phyloP scores from a whole-genome alignment of 2,113 vertebrate species.

The Calonectris borealis region DNA sequence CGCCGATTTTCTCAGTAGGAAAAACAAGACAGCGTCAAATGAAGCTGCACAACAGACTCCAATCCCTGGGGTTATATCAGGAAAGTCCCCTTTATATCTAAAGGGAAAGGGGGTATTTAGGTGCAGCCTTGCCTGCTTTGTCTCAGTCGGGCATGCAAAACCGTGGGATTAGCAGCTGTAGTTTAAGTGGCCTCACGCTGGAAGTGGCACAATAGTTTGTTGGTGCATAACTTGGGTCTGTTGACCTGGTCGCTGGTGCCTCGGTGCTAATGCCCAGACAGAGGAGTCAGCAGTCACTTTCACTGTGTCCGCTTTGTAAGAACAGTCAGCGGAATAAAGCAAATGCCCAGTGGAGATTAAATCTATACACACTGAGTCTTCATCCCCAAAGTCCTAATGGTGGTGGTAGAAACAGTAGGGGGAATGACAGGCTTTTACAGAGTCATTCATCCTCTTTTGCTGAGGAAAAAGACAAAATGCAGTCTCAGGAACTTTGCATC shows the following conservation, averaged over 20 bases:
- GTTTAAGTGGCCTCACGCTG: background rate
- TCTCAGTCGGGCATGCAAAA: background rate
- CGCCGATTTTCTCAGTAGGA: background rate
- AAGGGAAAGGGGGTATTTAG: background rate
- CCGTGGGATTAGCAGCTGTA: conserved; percentile 2
- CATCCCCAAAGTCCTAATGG: background rate
- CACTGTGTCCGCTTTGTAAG: conserved; percentile 11
- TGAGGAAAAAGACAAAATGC: conserved; percentile 41
- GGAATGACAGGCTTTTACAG: background rate
- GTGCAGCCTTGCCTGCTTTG: conserved; percentile 11
- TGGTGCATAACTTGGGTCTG: conserved; percentile 39
- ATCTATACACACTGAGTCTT: background rate
- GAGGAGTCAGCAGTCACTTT: conserved; percentile 64
- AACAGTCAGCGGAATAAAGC: conserved; percentile 38
- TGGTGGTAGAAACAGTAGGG: background rate
- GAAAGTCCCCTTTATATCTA: background rate
- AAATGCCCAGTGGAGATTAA: conserved; percentile 10
- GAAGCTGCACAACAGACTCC: background rate
- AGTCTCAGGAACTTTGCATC: conserved; percentile 37
- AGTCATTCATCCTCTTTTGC: background rate
- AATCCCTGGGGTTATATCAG: conserved; percentile 36
- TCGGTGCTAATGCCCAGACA: conserved; percentile 58
- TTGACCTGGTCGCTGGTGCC: conserved; percentile 20
- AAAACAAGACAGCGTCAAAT: background rate
- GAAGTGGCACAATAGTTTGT: conserved; percentile 37